Conservation (phyloP, 2,113 vertebrate genomes). For the Otis tarda region DNA sequence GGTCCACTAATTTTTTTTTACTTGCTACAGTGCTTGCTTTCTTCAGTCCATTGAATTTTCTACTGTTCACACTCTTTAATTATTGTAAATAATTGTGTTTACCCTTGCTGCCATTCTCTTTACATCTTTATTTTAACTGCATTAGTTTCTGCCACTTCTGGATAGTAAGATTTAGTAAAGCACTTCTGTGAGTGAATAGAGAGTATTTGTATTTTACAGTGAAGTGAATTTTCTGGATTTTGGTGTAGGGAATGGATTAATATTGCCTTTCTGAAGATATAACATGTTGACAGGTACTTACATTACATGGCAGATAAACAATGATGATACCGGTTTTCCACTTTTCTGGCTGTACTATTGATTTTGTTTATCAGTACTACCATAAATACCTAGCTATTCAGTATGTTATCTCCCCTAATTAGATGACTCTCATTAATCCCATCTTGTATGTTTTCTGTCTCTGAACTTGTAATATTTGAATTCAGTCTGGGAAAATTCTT, state of each 20-base stretch:
- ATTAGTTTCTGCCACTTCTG: slow-evolving; percentile 13
- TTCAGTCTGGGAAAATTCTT: slow-evolving; percentile 23
- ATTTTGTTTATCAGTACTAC: slow-evolving; percentile 50
- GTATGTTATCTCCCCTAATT: slow-evolving; percentile 33
- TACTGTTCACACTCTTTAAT: not conserved
- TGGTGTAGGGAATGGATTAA: not conserved
- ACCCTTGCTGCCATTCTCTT: not conserved
- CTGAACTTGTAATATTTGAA: slow-evolving; percentile 9
- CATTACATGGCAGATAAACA: slow-evolving; percentile 29
- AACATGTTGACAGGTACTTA: slow-evolving; percentile 31
- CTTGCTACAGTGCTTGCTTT: not conserved
- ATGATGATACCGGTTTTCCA: slow-evolving; percentile 46
- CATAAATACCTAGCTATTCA: slow-evolving; percentile 37
- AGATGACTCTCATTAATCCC: slow-evolving; percentile 30
- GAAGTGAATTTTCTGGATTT: slow-evolving; percentile 12
- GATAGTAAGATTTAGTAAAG: slow-evolving; percentile 42
- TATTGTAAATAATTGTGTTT: slow-evolving; percentile 5
- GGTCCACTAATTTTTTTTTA: slow-evolving; percentile 6
- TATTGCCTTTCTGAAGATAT: not conserved
- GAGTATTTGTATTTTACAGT: slow-evolving; percentile 19
- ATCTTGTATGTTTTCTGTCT: slow-evolving; percentile 42
- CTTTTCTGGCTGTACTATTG: slow-evolving; percentile 48
- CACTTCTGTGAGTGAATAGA: not conserved
- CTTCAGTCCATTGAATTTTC: slow-evolving; percentile 12
- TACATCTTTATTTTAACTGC: slow-evolving; percentile 10